phyloP scores from a whole-genome alignment of 2,888 invertebrate species.

The Melanargia galathea region DNA sequence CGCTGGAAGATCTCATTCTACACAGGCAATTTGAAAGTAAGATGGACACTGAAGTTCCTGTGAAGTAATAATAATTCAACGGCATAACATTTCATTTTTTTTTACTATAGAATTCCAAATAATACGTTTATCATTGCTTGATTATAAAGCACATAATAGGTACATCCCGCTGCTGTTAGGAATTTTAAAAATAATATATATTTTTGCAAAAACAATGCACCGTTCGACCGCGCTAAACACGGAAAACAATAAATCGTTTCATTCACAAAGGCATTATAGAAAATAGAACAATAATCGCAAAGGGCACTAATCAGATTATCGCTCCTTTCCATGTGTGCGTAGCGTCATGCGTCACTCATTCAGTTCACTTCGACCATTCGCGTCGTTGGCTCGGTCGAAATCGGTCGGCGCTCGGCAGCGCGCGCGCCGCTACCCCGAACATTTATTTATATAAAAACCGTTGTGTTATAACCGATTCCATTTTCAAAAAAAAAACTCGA shows the following conservation, averaged over 20 bases:
- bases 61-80: not conserved
- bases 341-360: conserved; percentile 45
- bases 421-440: conserved; percentile 58
- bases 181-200: conserved; percentile 8
- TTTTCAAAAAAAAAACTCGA: conserved; percentile 38
- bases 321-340: conserved; percentile 53
- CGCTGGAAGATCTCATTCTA: too few relatives aligned
- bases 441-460: conserved; percentile 58
- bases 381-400: conserved; percentile 62
- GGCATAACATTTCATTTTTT: not conserved
- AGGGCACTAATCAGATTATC: conserved; percentile 73
- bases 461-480: conserved; percentile 29
- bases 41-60: not conserved
- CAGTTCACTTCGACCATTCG: conserved; percentile 54
- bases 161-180: conserved; percentile 1
- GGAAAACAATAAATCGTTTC: conserved; percentile 41
- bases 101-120: not conserved
- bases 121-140: conserved; percentile 7
- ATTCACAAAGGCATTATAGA: conserved; percentile 42
- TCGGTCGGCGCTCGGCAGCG: conserved; percentile 63
- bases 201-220: conserved; percentile 34
- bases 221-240: conserved; percentile 24
- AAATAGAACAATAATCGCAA: conserved; percentile 57
- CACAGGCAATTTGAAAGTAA: not conserved
- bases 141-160: not conserved